Evolutionary conservation across 1,140 invertebrate genomes (phyloP), one percentile per base, ranked within the genome.

Genomic region (Odontomachus brunneus): DNA sequence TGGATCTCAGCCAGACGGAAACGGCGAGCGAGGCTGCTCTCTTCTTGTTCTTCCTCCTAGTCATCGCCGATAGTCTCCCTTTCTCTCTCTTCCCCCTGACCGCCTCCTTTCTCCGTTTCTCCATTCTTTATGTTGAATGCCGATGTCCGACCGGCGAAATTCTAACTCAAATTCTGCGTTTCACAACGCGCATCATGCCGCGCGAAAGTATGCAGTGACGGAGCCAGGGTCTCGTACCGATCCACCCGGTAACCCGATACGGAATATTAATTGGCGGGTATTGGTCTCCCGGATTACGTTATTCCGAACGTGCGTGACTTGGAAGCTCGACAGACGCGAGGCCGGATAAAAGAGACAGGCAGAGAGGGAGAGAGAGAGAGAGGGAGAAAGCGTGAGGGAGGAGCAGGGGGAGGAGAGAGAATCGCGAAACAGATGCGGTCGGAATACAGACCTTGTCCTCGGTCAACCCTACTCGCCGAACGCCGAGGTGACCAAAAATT

Each of bases 261-360:
- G 74, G 86, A 88, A 88, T 88, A 88, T 88, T 88, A 88, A 88
- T 88, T 82, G 85, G 53, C 65, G 71, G 65, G 71, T 88, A 87
- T 88, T 84, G 86, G 82, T 87, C 53, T 65, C 63, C 49, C 71
- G 65, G 65, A 88, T 87, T 88, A 88, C 85, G 86, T 88, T 88
- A 87, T 88, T 88, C 67, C 71, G 75, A 55, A 65, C 71, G 85
- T 44, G 66, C 86, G 86, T 88, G 86, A 88, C 75, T 63, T 72
- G 86, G 82, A 72, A 84, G 63, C 71, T 26, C 26, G 74, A 82
- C 75, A 17, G 44, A 81, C 53, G 9, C 24, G 22, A 49, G 44
- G 59, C 75, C 69, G 38, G 9, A 7, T 9, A 0, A 44, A 7
- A 62, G 62, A 71, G 63, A 78, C 82, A 81, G 38, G 9, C 3